Base-by-base conservation (phyloP, 2,888 invertebrate genomes). In the Entomobrya multifasciata region DNA sequence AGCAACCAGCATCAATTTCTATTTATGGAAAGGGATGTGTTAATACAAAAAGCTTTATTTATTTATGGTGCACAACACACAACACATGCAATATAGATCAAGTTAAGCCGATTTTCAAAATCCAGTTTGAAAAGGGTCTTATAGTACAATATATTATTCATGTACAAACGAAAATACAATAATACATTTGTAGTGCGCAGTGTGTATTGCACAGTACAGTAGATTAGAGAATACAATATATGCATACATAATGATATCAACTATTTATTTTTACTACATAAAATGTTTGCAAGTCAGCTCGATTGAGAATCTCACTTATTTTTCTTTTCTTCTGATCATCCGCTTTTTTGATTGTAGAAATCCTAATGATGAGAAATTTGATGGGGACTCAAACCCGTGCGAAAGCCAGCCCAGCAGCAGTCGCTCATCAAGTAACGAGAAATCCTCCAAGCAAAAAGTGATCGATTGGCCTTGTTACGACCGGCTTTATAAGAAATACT, bases 381-480 rank as follows among this genome's bases (percentile, higher is more conserved):
- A 92, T 92, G 80, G 95, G 95, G 90, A 94, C 94, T 94, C 95
- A 96, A 91, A 94, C 96, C 89, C 96, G 95, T 82, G 72, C 49
- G 77, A 87, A 55, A 82, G 88, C 62, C 67, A 60, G 67, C 76
- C 88, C 57, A 67, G 86, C 77, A 78, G 81, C 62, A 87, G 87
- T 84, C 86, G 88, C 76, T 87, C 88, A 84, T 87, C 86, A 27
- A 88, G 82, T 49, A 83, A 83, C 76, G 90, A 90, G 80, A 90
- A 90, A 82, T 89, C 89, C 76, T 74, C 90, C 94, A 97, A 91
- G 95, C 96, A 92, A 96, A 97, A 93, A 97, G 96, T 90, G 92
- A 95, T 97, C 87, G 97, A 97, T 92, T 99, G 98, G 98, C 97
- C 96, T 0, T 96, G 96, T 0, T 98, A 98, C 92, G 97, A 98